Conservation (phyloP, 1,140 invertebrate species). For the Dendrolimus kikuchii region DNA sequence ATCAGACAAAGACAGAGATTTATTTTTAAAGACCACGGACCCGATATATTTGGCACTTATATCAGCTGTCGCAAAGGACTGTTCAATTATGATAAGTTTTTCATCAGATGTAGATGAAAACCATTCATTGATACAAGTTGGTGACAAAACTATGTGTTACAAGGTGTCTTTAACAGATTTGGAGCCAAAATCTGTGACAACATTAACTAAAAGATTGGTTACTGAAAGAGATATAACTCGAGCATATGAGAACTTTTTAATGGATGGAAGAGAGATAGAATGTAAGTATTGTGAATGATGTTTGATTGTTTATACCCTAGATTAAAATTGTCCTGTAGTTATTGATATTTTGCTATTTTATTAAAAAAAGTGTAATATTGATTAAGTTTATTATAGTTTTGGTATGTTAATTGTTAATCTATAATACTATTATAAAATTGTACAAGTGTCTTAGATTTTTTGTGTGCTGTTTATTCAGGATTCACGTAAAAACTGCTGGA, state of each 20-base stretch:
- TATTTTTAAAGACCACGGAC: constrained; percentile 25
- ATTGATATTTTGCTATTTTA: too few species aligned
- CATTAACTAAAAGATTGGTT: constrained; percentile 37
- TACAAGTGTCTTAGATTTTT: too few species aligned
- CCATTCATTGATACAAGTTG: constrained; percentile 22
- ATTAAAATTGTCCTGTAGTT: too few species aligned
- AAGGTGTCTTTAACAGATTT: constrained; percentile 58
- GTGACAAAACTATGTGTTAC: constrained; percentile 33
- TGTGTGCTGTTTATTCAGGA: too few species aligned
- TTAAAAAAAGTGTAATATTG: too few species aligned
- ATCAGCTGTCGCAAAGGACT: constrained; percentile 61
- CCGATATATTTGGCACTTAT: constrained; percentile 39
- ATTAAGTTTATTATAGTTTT: too few species aligned
- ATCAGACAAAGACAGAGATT: constrained; percentile 22
- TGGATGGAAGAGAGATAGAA: constrained; percentile 11
- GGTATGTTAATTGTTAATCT: too few species aligned
- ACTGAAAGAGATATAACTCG: constrained; percentile 39
- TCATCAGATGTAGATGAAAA: constrained; percentile 23
- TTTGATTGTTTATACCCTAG: too few species aligned
- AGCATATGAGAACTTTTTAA: constrained; percentile 26
- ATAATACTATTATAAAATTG: too few species aligned
- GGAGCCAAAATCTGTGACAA: constrained; percentile 53
- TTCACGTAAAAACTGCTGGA: too few species aligned
- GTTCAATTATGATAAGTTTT: constrained; percentile 66
- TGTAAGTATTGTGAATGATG: constrained; percentile 31